These are phyloP conservation scores for Lymantria monacha DNA, from an alignment of 2,888 invertebrate species.

Conservation along the genomic window DNA sequence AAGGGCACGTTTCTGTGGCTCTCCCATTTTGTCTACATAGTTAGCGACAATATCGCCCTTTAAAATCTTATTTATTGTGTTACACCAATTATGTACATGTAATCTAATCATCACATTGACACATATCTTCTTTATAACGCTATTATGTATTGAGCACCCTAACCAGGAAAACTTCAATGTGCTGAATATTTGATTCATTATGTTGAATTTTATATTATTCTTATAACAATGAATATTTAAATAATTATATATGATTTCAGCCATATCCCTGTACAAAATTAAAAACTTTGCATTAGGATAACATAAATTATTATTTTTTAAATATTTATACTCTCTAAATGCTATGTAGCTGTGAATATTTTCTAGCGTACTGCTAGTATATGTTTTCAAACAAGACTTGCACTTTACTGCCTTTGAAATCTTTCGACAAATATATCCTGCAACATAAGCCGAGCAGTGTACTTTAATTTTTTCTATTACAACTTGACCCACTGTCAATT, in stretches of 20 bases:
- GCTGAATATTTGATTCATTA: background rate
- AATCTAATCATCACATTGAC: background rate
- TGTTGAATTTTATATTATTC: background rate
- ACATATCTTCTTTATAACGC: background rate
- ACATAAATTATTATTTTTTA: conserved; percentile 11
- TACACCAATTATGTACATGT: conserved; percentile 14
- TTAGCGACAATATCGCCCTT: conserved; percentile 3
- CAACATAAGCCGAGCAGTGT: conserved; percentile 12
- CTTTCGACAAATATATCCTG: conserved; percentile 13
- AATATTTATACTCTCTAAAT: conserved; percentile 9
- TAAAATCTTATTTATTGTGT: conserved; percentile 9
- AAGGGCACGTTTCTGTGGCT: background rate
- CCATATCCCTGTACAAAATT: conserved; percentile 1
- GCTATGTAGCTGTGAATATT: conserved; percentile 7
- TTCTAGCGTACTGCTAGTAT: background rate
- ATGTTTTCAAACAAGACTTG: conserved; percentile 3
- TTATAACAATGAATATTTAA: background rate
- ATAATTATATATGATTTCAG: background rate
- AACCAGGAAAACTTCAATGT: background rate
- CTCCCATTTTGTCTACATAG: background rate
- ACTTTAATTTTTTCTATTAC: conserved; percentile 9
- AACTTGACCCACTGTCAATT: background rate
- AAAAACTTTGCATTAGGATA: conserved; percentile 6
- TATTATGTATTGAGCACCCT: background rate
- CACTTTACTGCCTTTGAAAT: conserved; percentile 9